Evolutionary conservation across 1,140 invertebrate species (phyloP), one percentile per base, ranked within the genome.

Genomic region (Myzus persicae): DNA sequence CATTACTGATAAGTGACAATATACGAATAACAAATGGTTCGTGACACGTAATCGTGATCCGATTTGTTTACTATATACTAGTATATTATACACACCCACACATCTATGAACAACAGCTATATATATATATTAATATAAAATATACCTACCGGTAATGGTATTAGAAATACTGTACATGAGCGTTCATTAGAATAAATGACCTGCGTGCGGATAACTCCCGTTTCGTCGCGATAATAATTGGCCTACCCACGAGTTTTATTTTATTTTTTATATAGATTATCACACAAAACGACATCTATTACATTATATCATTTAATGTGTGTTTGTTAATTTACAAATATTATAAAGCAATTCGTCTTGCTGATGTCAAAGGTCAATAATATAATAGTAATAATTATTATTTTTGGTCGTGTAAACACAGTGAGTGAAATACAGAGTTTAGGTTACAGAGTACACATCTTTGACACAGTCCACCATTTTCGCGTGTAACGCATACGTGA

Each of bases 21-120:
- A 48, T 24, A n/a, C n/a, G 85, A 89, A 48, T 31, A 44, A 51
- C 87, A 89, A 89, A 89, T 51, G 36, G n/a, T 88, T 88, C 20
- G 4, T 46, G 87, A 88, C 20, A 51, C 46, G 46, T 88, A 8
- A 88, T 44, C 84, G 46, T 88, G 46, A 88, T 44, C 84, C 42
- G 26, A 87, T 88, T 46, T 48, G 4, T 36, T 22, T 46, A 48
- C 14, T 1, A 46, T 44, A n/a, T 81, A 26, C 14, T 42, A 24
- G 4, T 26, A 42, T 38, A 42, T 38, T 38, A 24, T 82, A 42
- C 24, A 42, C 82, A 42, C 24, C 38, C 1, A 9, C 9, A 26
- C 31, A 67, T 14, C 31, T 48, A 46, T n/a, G 40, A 36, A 31
- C 20, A 51, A 22, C 48, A 51, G 20, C 6, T 51, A 22, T 18